Base-by-base conservation (phyloP, 1,140 invertebrate genomes). In the Drosophila ananassae region DNA sequence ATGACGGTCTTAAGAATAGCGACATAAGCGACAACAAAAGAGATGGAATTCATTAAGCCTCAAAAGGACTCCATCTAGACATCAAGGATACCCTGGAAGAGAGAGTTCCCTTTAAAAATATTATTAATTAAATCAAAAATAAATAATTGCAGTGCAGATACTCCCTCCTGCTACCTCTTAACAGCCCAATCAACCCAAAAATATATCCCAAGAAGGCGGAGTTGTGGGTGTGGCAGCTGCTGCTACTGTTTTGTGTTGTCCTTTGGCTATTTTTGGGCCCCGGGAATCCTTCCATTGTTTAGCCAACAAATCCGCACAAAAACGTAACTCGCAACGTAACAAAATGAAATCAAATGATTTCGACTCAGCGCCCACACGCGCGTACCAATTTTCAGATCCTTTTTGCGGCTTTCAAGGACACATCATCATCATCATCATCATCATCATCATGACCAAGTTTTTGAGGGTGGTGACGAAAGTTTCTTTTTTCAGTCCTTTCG, bases 1-100 rank as follows among this genome's bases (percentile, higher is more conserved):
- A 84, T 84, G 76, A 84, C 67, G 81, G 73, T 85, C 66, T 87
- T 78, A 78, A 81, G 76, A 55, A 64, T 46, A 46, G 17, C 17
- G 17, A 17, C 17, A 17, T 17, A 25, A 62, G 53, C 48, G 32
- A 57, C 54, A 75, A 73, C 50, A 59, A 74, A 74, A 64, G 69
- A 61, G 54, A 44, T n/a, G 54, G 46, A 48, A 57, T 73, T 50
- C 46, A 73, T 73, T 63, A 73, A 32, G 50, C 12, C 2, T 3
- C 1, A 32, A 37, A 12, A 12, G 55, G 2, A 17, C 0, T 2
- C 0, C 6, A 6, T 25, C 6, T 47, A n/a, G 41, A 39, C 44
- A 17, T 10, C 0, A 4, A 2, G 0, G 2, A 39, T 69, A 69
- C 53, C 50, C 62, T 68, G 3, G 17, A 47, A 47, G 6, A 7